These are phyloP conservation scores for Pachliopta kotzebuea DNA, from an alignment of 2,888 invertebrate genomes.

Conservation along the genomic window DNA sequence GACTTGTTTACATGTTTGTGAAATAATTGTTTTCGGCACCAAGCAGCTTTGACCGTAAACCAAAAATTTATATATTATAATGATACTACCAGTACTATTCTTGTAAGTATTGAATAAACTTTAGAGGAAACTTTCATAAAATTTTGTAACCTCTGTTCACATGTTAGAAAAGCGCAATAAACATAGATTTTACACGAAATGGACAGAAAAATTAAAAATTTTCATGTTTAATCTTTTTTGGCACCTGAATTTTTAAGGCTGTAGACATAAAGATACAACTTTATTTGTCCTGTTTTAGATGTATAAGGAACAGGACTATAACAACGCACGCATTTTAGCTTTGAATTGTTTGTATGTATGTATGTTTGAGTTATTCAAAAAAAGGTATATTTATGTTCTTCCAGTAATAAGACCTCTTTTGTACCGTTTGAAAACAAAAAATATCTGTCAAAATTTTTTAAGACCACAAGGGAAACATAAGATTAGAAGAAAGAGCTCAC, in stretches of 20 bases:
- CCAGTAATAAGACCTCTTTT: background rate
- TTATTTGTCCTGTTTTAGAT: background rate
- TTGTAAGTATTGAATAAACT: too few relatives aligned
- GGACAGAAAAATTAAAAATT: background rate
- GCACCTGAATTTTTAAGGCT: too few relatives aligned
- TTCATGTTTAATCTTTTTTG: background rate
- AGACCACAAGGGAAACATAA: background rate
- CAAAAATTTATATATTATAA: too few relatives aligned
- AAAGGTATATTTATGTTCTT: background rate
- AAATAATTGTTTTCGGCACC: too few relatives aligned
- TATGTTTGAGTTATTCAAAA: background rate
- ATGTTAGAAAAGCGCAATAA: background rate
- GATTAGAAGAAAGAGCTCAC: too few relatives aligned
- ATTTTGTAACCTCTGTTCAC: background rate
- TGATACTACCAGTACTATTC: too few relatives aligned
- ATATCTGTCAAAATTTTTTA: background rate
- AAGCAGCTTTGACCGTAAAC: too few relatives aligned
- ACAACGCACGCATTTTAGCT: background rate
- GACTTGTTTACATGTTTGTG: too few relatives aligned
- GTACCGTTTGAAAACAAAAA: background rate
- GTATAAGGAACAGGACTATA: background rate
- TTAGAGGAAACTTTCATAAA: too few relatives aligned
- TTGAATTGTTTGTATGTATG: background rate
- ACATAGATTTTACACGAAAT: background rate
- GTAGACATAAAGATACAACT: too few relatives aligned